Evolutionary conservation across 2,113 vertebrate species (phyloP).

Genomic region (Oxyruncus cristatus): DNA sequence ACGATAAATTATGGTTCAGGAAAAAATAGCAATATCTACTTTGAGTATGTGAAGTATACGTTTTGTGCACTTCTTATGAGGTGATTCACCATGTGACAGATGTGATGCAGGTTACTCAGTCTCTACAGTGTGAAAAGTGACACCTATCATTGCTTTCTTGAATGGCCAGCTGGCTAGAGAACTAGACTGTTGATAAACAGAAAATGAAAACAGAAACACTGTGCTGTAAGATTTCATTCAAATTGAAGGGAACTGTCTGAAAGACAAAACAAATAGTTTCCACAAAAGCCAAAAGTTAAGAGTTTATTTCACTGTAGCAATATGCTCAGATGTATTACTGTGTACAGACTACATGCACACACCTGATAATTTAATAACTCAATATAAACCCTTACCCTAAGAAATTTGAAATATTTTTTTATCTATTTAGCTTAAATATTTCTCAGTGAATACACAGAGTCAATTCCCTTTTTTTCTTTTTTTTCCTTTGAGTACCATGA

Average conservation of each 20-base stretch:
- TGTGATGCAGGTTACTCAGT: not conserved
- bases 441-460: not conserved
- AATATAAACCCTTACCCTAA: not conserved
- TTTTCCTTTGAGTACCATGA: not conserved
- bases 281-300: not conserved
- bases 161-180: not conserved
- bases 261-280: not conserved
- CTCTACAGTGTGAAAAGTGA: not conserved
- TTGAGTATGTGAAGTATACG: not conserved
- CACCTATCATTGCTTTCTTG: not conserved
- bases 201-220: not conserved
- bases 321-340: not conserved
- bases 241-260: not conserved
- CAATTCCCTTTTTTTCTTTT: not conserved
- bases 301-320: not conserved
- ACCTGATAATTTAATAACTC: not conserved
- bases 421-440: not conserved
- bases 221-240: not conserved
- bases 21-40: not conserved
- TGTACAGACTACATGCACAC: rapidly evolving
- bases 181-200: not conserved
- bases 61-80: not conserved
- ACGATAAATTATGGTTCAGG: not conserved
- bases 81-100: not conserved
- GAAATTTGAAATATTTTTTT: not conserved